Evolutionary conservation across 2,113 vertebrate genomes (phyloP).

Genomic region (Nesogale talazaci): DNA sequence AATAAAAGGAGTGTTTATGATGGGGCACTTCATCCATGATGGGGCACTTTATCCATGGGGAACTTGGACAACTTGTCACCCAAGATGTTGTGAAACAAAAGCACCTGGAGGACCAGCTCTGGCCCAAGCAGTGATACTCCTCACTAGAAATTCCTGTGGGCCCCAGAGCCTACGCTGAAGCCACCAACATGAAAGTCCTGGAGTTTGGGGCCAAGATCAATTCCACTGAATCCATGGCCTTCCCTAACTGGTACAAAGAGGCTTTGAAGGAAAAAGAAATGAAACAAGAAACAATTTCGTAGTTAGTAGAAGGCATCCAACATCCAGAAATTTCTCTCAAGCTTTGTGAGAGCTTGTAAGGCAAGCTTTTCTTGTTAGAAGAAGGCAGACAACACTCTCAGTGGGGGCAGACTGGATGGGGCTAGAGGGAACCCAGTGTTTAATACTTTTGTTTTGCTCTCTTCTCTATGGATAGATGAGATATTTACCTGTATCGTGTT

Average conservation of each 20-base stretch:
- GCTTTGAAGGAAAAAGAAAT: conserved; percentile 52
- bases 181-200: conserved; percentile 48
- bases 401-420: neutral
- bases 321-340: no score
- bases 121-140: conserved; percentile 13
- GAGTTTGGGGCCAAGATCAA: conserved; percentile 55
- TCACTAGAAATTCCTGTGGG: conserved; percentile 61
- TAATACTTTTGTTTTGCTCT: neutral
- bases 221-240: neutral
- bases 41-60: conserved; percentile 59
- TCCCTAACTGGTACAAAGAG: conserved; percentile 2
- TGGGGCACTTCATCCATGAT: conserved; percentile 54
- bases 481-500: neutral
- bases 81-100: conserved; percentile 56
- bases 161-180: neutral
- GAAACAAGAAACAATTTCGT: neutral
- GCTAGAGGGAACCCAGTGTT: neutral
- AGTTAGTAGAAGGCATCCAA: no score
- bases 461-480: neutral
- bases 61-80: conserved; percentile 61
- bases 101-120: conserved; percentile 15
- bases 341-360: neutral
- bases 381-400: neutral
- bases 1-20: conserved; percentile 6
- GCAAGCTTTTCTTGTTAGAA: neutral